Conservation (phyloP, 2,113 vertebrate genomes). For the Odontophorus gujanensis region DNA sequence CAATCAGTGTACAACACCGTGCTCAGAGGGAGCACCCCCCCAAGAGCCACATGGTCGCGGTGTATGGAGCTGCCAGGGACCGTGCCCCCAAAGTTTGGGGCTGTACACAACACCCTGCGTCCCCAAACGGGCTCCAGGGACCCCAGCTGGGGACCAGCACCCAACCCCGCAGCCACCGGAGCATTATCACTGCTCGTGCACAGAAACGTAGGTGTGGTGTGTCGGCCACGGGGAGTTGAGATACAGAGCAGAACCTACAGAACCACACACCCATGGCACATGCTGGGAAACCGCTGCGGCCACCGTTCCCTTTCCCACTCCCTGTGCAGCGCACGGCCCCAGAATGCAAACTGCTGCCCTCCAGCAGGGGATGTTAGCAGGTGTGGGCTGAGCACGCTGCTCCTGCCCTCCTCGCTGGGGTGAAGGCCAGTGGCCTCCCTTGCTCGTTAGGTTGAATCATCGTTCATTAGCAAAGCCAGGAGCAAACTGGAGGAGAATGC, state of each 20-base stretch:
- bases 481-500: rapidly evolving
- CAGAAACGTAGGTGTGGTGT: not conserved
- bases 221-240: not conserved
- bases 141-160: rapidly evolving
- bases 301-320: not conserved
- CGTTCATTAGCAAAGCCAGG: not conserved
- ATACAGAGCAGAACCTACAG: not conserved
- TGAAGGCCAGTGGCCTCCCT: not conserved
- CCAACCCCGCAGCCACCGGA: rapidly evolving
- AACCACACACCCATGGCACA: not conserved
- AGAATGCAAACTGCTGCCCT: no score
- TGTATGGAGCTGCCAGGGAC: rapidly evolving
- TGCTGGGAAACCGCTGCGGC: rapidly evolving
- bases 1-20: not conserved
- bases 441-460: not conserved
- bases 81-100: not conserved
- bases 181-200: not conserved
- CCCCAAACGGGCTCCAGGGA: not conserved
- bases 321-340: not conserved
- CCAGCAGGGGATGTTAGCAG: not conserved
- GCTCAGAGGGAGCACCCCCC: no score
- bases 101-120: rapidly evolving
- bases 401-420: not conserved
- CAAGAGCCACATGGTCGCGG: not conserved
- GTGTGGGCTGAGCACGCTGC: not conserved